Conservation (phyloP, 1,140 invertebrate species). For the Subanguina moxae region DNA sequence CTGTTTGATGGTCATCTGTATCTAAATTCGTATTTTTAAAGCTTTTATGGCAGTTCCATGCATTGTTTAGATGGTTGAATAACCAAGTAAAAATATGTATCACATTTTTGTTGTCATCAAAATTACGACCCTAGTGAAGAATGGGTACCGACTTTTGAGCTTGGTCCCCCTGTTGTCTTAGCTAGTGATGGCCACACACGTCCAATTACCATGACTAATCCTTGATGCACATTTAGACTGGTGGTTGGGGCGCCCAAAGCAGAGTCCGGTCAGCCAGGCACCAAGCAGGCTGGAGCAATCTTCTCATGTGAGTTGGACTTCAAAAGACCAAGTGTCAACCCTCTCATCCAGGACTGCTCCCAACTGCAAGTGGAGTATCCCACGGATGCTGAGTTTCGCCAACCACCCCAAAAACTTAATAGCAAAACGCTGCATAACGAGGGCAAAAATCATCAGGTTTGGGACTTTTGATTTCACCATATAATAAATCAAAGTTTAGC, state of each 20-base stretch:
- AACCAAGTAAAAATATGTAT: not conserved
- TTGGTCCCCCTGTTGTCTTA: too few species aligned
- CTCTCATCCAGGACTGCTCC: not conserved
- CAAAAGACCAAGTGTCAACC: not conserved
- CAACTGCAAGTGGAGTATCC: constrained; percentile 35
- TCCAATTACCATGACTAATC: too few species aligned
- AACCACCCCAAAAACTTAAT: constrained; percentile 40
- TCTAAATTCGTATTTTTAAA: too few species aligned
- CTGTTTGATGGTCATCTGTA: too few species aligned
- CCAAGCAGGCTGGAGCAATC: constrained; percentile 78
- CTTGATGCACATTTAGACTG: constrained; percentile 69
- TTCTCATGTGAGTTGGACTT: constrained; percentile 76
- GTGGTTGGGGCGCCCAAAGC: constrained; percentile 83
- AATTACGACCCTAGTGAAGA: too few species aligned
- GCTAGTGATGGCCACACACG: too few species aligned
- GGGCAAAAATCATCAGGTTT: constrained; percentile 47
- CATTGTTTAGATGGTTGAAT: not conserved
- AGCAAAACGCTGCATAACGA: constrained; percentile 36
- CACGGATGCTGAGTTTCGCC: constrained; percentile 24
- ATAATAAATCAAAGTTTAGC: too few species aligned
- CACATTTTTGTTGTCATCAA: too few species aligned
- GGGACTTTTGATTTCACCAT: too few species aligned
- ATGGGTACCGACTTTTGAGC: too few species aligned
- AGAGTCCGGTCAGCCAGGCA: constrained; percentile 76
- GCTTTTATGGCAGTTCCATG: not conserved